phyloP scores from a whole-genome alignment of 2,797 vertebrate genomes.

The Rhabdomys pumilio region DNA sequence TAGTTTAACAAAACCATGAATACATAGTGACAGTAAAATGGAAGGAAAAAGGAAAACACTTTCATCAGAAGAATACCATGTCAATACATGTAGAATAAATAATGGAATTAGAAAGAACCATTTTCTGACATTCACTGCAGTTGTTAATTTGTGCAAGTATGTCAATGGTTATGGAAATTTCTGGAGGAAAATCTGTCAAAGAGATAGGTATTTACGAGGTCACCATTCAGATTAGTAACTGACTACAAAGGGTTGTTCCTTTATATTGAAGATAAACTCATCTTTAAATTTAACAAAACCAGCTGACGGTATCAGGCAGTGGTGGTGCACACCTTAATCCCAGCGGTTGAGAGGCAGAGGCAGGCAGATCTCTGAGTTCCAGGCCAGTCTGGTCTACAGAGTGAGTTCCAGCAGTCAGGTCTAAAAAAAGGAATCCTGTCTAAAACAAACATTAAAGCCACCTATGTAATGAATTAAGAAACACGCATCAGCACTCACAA shows the following conservation, averaged over 20 bases:
- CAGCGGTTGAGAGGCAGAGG: not conserved
- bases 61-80: not conserved
- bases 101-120: not conserved
- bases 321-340: not conserved
- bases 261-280: not conserved
- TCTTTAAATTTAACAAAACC: not conserved
- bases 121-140: not conserved
- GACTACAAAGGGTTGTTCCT: slow-evolving; percentile 2
- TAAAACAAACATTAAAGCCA: not conserved
- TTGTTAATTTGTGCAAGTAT: not conserved
- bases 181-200: not conserved
- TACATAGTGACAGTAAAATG: not conserved
- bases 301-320: not conserved
- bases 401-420: not conserved
- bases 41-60: not conserved
- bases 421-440: not conserved
- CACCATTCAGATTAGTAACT: not conserved
- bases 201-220: not conserved
- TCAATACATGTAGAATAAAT: not conserved
- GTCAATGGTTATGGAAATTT: not conserved
- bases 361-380: not conserved
- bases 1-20: not conserved
- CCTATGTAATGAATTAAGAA: not conserved
- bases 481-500: not conserved
- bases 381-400: not conserved